These are phyloP conservation scores for Diplodus sargus DNA, from an alignment of 2,797 vertebrate genomes.

Conservation along the genomic window DNA sequence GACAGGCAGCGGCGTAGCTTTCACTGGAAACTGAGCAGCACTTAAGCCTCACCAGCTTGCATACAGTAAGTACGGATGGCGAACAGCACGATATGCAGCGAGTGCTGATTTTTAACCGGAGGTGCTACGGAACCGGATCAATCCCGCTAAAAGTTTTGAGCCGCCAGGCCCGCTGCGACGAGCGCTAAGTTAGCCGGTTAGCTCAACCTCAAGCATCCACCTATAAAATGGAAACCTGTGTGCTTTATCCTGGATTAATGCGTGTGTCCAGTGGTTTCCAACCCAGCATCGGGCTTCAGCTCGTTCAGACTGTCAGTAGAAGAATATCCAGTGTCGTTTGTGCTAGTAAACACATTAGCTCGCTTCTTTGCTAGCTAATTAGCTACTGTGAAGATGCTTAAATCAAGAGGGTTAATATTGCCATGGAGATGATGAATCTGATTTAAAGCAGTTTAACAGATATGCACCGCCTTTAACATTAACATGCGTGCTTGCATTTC, in stretches of 20 bases:
- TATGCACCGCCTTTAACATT: fast-evolving
- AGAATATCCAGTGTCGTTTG: background rate
- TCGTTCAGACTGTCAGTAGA: fast-evolving
- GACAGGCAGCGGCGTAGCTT: conserved; percentile 19
- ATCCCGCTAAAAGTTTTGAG: conserved; percentile 57
- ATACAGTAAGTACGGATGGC: conserved; percentile 20
- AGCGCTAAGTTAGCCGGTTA: conserved; percentile 58
- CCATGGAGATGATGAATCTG: background rate
- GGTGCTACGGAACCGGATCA: background rate
- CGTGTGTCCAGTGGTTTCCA: background rate
- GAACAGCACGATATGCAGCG: conserved; percentile 75
- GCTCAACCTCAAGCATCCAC: background rate
- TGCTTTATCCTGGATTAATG: background rate
- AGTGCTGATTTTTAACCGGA: conserved; percentile 42
- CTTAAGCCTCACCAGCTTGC: background rate
- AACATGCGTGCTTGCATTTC: fast-evolving
- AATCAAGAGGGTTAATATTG: background rate
- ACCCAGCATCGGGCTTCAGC: background rate
- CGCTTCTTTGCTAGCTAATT: conserved; percentile 16
- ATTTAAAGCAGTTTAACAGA: background rate
- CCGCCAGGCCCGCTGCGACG: conserved; percentile 34
- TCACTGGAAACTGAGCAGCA: background rate
- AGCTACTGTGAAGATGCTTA: conserved; percentile 25
- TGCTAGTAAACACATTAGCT: background rate
- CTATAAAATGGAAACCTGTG: background rate